These are phyloP conservation scores for Mus caroli DNA, from an alignment of 2,797 vertebrate species.

Conservation along the genomic window DNA sequence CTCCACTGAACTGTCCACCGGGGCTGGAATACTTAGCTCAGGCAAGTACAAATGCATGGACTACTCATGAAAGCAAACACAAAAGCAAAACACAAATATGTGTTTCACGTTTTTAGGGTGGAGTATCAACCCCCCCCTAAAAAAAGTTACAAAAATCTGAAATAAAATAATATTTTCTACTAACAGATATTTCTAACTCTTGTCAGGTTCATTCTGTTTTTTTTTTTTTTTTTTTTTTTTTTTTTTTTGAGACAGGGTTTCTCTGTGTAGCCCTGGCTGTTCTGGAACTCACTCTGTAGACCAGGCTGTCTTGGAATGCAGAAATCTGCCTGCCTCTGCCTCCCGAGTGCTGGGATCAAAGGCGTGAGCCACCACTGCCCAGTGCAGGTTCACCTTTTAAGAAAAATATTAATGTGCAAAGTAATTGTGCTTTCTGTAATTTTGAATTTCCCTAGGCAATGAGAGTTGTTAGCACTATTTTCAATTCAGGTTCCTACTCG, in stretches of 20 bases:
- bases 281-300: too few species aligned
- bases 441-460: slow-evolving; percentile 5
- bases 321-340: too few species aligned
- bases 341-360: too few species aligned
- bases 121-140: slow-evolving; percentile 6
- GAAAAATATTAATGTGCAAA: slow-evolving; percentile 7
- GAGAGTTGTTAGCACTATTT: slow-evolving; percentile 12
- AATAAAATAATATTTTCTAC: slow-evolving; percentile 16
- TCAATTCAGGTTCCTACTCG: neutral
- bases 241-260: too few species aligned
- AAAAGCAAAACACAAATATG: neutral
- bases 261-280: too few species aligned
- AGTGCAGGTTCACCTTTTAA: slow-evolving; percentile 43
- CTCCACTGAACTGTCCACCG: slow-evolving; percentile 92
- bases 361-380: too few species aligned
- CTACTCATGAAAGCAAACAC: neutral
- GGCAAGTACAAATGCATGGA: slow-evolving; percentile 86
- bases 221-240: too few species aligned
- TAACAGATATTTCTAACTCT: neutral
- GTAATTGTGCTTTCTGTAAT: slow-evolving; percentile 30
- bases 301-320: too few species aligned
- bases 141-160: neutral
- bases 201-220: slow-evolving; percentile 38
- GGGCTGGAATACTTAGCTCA: slow-evolving; percentile 96
- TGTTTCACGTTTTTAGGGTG: neutral